Percentiles rank a stretch among this genome's conserved stretches.
These are phyloP conservation scores for Rallus limicola DNA, from an alignment of 2,113 vertebrate genomes.

Conservation along the genomic window DNA sequence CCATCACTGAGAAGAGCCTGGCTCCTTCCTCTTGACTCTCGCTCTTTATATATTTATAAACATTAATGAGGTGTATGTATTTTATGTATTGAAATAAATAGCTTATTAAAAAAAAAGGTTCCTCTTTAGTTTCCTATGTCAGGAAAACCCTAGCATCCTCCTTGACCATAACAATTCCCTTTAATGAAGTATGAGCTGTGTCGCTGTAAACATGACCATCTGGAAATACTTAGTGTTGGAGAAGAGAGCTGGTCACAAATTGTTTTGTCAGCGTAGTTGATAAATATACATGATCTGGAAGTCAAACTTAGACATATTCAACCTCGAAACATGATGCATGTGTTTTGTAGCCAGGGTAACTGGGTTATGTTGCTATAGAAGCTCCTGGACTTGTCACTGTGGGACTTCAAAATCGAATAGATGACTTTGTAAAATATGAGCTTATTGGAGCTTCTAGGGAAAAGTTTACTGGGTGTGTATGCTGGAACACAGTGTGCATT, in stretches of 20 bases:
- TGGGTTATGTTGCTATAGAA: neutral
- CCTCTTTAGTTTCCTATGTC: too few species aligned
- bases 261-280: neutral
- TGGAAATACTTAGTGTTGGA: neutral
- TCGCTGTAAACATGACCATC: neutral
- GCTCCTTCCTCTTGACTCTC: too few species aligned
- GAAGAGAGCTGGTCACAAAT: neutral
- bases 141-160: neutral
- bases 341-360: neutral
- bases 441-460: neutral
- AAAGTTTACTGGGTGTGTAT: neutral
- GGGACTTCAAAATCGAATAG: neutral
- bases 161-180: neutral
- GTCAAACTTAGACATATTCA: neutral
- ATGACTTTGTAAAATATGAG: neutral
- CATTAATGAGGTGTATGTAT: too few species aligned
- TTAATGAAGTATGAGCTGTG: neutral
- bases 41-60: too few species aligned
- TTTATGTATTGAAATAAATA: neutral
- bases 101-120: neutral
- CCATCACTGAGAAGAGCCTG: too few species aligned
- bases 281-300: neutral
- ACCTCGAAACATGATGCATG: neutral
- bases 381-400: neutral
- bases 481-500: neutral